Evolutionary conservation across 2,113 vertebrate species (phyloP), one percentile per base, ranked within the genome.

Genomic region (Pterophyllum scalare): DNA sequence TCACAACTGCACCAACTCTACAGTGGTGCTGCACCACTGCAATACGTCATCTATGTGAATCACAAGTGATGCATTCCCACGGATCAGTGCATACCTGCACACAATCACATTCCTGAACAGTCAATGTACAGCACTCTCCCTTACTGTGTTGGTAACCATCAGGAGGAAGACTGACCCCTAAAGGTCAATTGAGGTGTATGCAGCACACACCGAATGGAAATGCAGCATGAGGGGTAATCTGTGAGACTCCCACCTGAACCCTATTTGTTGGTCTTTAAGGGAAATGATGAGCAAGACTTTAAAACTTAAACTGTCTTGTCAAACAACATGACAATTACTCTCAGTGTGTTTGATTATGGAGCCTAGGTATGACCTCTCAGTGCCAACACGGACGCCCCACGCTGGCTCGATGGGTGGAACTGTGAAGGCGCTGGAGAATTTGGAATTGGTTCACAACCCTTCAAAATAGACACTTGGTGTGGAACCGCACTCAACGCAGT

Each of bases 131-230:
- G 12, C 59, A 14, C 62, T 33, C 35, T 52, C 17, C 19, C 49
- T 26, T 15, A 20, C 70, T 28, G 24, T 59, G 49, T 22, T 33
- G 54, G 43, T 1, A 52, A 14, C 61, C 84, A 75, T 72, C 87
- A 86, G 85, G 86, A 83, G 88, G 85, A 94, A 94, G 87, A 92
- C 91, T 95, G 95, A 94, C 96, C 94, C 92, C 95, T 95, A 89
- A 90, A 95, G 95, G 95, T 93, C 83, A 79, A 20, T 60, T 4
- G 1, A 33, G 58, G 89, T 46, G 65, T 40, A 31, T 72, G 19
- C 90, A 82, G 22, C 38, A 12, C 33, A 40, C 19, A 28, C 26
- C 5, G n/a, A 52, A 28, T 43, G 10, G 35, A 77, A 46, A 60
- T 52, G 17, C 24, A 60, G 54, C 54, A 11, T 33, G 11, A 1